Conservation (phyloP, 2,888 invertebrate species). For the Macrophya alboannulata region DNA sequence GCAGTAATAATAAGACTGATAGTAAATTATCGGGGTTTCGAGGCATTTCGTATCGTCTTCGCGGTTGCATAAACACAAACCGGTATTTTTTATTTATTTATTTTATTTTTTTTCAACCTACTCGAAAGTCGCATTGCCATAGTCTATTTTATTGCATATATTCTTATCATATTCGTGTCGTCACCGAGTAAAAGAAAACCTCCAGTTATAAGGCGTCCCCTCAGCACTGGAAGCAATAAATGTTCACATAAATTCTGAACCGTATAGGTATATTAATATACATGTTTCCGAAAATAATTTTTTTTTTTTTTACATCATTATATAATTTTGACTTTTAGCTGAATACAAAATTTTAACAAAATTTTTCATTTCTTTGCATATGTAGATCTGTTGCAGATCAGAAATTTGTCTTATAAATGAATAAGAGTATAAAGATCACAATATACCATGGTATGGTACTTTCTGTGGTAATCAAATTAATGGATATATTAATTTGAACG, state of each 20-base stretch:
- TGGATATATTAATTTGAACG: background rate
- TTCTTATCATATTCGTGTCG: conserved; percentile 38
- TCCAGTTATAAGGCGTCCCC: background rate
- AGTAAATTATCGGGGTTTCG: conserved; percentile 42
- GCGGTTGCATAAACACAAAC: conserved; percentile 44
- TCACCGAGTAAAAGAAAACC: background rate
- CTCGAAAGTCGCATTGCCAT: conserved; percentile 16
- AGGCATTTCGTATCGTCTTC: conserved; percentile 42
- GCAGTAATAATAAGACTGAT: conserved; percentile 27
- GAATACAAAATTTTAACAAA: too few relatives aligned
- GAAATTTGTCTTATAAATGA: too few relatives aligned
- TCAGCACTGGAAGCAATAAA: background rate
- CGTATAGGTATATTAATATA: too few relatives aligned
- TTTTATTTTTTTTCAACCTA: background rate
- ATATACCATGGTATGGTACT: too few relatives aligned
- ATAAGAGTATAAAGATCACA: too few relatives aligned
- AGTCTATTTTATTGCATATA: conserved; percentile 29
- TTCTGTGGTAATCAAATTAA: background rate
- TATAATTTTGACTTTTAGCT: too few relatives aligned
- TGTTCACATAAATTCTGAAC: background rate
- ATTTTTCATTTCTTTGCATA: too few relatives aligned
- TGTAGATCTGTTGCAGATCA: too few relatives aligned
- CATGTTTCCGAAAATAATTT: background rate
- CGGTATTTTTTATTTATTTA: conserved; percentile 41
- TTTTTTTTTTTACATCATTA: background rate